Conservation (phyloP, 2,797 vertebrate species). For the Rhabdophis nuchalis region DNA sequence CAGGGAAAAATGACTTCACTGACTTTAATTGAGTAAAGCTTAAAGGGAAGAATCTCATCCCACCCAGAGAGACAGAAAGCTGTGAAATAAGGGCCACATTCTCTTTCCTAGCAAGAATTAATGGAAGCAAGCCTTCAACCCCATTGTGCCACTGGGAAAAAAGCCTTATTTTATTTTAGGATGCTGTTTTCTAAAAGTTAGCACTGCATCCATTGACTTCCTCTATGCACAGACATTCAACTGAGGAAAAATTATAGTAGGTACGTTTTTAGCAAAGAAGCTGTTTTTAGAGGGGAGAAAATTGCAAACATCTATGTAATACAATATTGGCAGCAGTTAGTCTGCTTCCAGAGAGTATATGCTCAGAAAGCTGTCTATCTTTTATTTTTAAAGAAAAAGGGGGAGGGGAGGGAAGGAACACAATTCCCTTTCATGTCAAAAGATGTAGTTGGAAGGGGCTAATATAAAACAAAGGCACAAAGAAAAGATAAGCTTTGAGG, state of each 20-base stretch:
- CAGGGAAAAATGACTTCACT: constrained; percentile 41
- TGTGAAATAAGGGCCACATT: constrained; percentile 50
- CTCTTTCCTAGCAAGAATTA: constrained; percentile 58
- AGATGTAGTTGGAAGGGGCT: constrained; percentile 44
- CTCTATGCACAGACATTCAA: not conserved
- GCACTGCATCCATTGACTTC: constrained; percentile 26
- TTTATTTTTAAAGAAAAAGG: constrained; percentile 40
- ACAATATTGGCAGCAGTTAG: constrained; percentile 39
- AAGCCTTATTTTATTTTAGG: constrained; percentile 40
- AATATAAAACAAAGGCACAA: constrained; percentile 67
- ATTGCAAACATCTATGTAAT: constrained; percentile 29
- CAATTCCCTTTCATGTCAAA: constrained; percentile 57
- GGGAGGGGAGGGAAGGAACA: not conserved
- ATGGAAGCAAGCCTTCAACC: constrained; percentile 58
- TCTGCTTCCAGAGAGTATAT: constrained; percentile 60
- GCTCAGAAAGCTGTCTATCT: constrained; percentile 48
- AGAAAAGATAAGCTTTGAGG: constrained; percentile 79
- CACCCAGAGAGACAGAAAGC: constrained; percentile 59
- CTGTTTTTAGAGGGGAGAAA: not conserved
- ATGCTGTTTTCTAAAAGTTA: constrained; percentile 16
- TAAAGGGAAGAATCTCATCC: constrained; percentile 54
- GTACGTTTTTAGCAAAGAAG: constrained; percentile 28
- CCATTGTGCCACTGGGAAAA: constrained; percentile 12
- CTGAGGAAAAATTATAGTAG: constrained; percentile 24
- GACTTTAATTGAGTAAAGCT: constrained; percentile 61